Percentiles rank a stretch among this genome's conserved stretches.
phyloP scores from a whole-genome alignment of 2,797 vertebrate genomes.

The Nasua narica region DNA sequence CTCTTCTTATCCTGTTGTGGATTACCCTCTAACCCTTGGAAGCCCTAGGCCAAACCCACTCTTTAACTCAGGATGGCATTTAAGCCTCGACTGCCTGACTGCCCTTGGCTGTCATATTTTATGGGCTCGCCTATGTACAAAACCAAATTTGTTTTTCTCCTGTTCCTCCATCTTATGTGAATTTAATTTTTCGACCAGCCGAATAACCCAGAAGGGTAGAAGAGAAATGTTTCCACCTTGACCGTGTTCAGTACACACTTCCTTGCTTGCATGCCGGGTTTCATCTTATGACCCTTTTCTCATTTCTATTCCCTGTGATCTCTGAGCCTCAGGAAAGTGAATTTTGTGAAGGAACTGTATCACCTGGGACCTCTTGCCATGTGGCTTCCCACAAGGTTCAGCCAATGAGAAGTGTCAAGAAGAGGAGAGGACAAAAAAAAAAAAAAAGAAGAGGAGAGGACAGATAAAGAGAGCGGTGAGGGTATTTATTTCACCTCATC shows the following conservation, averaged over 20 bases:
- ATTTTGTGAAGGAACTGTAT: background rate
- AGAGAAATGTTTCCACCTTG: background rate
- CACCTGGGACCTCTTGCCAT: background rate
- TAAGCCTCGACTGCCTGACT: background rate
- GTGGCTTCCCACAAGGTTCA: background rate
- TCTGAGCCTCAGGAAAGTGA: background rate
- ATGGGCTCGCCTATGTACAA: background rate
- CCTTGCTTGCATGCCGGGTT: background rate
- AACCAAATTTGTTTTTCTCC: background rate
- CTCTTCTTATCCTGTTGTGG: background rate
- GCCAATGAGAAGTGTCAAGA: background rate
- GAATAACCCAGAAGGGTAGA: background rate
- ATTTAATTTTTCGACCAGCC: background rate
- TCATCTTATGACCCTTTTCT: background rate
- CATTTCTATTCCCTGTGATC: background rate
- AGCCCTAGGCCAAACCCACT: background rate
- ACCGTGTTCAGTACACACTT: background rate
- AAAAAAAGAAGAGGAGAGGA: background rate
- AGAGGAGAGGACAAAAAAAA: background rate
- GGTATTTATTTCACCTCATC: background rate
- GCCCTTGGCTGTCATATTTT: background rate
- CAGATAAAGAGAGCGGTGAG: background rate
- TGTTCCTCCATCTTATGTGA: background rate
- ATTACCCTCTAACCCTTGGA: background rate
- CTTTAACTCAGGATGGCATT: background rate